Evolutionary conservation across 2,888 invertebrate genomes (phyloP).

Genomic region (Cryptus viduatorius): DNA sequence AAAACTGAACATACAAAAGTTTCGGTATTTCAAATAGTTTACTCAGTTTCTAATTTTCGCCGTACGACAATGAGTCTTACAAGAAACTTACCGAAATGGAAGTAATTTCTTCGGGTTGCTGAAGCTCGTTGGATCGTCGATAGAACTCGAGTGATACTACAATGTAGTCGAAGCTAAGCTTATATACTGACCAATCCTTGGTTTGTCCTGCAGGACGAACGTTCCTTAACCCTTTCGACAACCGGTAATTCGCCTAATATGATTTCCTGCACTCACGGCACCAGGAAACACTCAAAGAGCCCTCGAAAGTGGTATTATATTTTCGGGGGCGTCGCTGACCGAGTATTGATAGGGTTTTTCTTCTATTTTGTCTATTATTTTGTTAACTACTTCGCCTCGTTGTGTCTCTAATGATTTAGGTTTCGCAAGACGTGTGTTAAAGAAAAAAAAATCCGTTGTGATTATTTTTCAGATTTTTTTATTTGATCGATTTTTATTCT

Average conservation of each 20-base stretch:
- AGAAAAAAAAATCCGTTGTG: no score
- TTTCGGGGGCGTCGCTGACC: background rate
- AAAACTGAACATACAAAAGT: background rate
- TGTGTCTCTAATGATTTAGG: background rate
- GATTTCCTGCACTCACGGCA: constrained; percentile 67
- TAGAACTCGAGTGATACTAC: constrained; percentile 61
- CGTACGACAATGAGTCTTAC: background rate
- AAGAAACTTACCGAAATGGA: constrained; percentile 32
- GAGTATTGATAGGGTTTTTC: background rate
- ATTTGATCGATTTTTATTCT: no score
- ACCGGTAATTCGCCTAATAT: constrained; percentile 54
- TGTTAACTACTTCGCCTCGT: constrained; percentile 17
- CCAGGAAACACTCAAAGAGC: constrained; percentile 15
- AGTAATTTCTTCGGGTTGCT: background rate
- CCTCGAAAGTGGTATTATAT: background rate
- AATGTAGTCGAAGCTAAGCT: constrained; percentile 46
- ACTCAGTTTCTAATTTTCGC: background rate
- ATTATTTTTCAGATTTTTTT: no score
- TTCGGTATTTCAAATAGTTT: background rate
- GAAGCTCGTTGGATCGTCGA: constrained; percentile 37
- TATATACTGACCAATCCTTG: constrained; percentile 60
- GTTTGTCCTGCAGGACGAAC: constrained; percentile 22
- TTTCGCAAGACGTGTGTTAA: no score
- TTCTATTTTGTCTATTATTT: background rate
- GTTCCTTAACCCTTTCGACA: constrained; percentile 16